Conservation (phyloP, 2,888 invertebrate genomes). For the Phragmatobia fuliginosa region DNA sequence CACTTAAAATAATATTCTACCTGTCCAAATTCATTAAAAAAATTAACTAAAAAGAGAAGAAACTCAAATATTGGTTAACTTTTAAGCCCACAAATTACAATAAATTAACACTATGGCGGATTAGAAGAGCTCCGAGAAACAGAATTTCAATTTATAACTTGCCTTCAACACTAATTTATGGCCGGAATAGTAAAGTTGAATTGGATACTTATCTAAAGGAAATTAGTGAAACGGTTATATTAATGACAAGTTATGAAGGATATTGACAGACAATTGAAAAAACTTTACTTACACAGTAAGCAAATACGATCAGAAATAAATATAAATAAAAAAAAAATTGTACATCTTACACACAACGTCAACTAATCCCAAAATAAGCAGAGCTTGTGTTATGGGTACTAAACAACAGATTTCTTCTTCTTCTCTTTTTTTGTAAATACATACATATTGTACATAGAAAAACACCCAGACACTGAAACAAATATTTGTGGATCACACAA, state of each 20-base stretch:
- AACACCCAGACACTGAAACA: too few species aligned
- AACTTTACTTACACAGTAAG: too few species aligned
- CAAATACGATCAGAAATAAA: too few species aligned
- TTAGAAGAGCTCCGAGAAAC: neutral
- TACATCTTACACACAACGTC: too few species aligned
- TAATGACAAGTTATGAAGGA: neutral
- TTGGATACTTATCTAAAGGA: neutral
- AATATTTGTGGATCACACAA: too few species aligned
- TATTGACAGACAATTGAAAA: neutral
- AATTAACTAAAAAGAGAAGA: neutral
- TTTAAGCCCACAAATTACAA: neutral
- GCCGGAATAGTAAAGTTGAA: neutral
- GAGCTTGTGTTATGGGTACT: too few species aligned
- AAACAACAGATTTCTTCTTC: too few species aligned
- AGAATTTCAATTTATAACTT: neutral
- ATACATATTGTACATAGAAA: too few species aligned
- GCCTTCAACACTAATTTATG: neutral
- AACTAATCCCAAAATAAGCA: too few species aligned
- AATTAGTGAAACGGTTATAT: neutral
- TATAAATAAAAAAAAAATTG: too few species aligned
- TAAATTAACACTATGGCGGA: neutral
- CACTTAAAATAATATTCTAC: neutral
- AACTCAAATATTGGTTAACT: neutral
- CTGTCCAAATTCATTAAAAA: neutral
- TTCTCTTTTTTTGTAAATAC: too few species aligned